Conservation (phyloP, 2,797 vertebrate genomes). For the Hyperoplus lanceolatus region DNA sequence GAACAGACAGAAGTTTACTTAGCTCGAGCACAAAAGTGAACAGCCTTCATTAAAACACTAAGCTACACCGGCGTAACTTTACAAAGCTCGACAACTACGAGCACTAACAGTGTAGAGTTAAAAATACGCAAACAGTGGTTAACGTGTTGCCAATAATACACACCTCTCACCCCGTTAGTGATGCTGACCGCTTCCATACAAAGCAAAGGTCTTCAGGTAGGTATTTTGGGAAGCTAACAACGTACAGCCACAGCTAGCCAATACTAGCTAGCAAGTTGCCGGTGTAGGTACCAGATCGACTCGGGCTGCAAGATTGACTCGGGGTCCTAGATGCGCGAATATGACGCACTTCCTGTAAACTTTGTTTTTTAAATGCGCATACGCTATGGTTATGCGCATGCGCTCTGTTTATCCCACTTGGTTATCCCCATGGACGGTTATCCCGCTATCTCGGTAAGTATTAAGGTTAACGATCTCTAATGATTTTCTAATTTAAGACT, state of each 20-base stretch:
- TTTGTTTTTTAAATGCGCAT: no score
- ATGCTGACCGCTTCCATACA: slow-evolving; percentile 68
- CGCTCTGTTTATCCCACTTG: no score
- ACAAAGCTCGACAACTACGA: background rate
- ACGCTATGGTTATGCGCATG: no score
- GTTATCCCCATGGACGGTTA: no score
- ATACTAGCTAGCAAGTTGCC: slow-evolving; percentile 35
- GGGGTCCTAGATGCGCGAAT: no score
- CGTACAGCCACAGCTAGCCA: background rate
- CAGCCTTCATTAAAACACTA: background rate
- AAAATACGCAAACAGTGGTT: background rate
- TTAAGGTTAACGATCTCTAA: no score
- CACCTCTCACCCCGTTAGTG: slow-evolving; percentile 47
- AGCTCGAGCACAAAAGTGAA: slow-evolving; percentile 34
- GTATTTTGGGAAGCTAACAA: slow-evolving; percentile 61
- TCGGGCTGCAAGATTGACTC: no score
- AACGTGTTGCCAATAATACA: slow-evolving; percentile 17
- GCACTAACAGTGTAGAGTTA: background rate
- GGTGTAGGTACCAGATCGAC: no score
- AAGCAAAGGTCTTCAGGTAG: slow-evolving; percentile 54
- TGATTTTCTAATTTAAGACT: no score
- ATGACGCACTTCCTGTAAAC: no score
- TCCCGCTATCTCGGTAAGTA: no score
- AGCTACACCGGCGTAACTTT: background rate
- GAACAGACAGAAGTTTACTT: slow-evolving; percentile 48